Evolutionary conservation across 2,888 invertebrate genomes (phyloP).

Genomic region (Philereme transversata): DNA sequence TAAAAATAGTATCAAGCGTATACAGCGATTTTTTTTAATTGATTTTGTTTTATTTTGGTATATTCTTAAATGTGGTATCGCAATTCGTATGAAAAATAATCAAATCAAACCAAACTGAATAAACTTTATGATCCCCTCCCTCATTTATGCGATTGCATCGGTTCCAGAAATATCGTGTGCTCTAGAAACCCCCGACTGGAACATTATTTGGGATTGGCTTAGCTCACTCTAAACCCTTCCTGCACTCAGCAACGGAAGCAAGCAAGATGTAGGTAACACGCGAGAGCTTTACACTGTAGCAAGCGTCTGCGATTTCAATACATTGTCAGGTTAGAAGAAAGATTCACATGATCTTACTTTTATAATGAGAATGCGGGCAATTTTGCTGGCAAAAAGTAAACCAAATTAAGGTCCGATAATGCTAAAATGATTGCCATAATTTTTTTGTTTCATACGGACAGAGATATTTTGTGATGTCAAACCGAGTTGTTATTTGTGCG

Average conservation of each 20-base stretch:
- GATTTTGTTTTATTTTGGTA: no score
- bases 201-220: conserved; percentile 65
- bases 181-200: conserved; percentile 44
- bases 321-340: conserved; percentile 8
- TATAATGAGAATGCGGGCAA: not conserved
- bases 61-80: no score
- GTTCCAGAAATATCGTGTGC: not conserved
- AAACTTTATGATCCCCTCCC: not conserved
- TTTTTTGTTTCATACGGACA: no score
- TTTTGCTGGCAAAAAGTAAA: no score
- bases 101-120: not conserved
- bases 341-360: not conserved
- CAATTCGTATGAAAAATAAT: not conserved
- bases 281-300: conserved; percentile 16
- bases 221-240: conserved; percentile 61
- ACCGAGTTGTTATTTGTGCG: no score
- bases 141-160: not conserved
- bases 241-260: conserved; percentile 55
- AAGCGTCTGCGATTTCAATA: conserved; percentile 13
- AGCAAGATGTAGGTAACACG: conserved; percentile 23
- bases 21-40: no score
- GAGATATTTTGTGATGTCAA: no score
- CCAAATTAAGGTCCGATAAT: no score
- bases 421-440: no score
- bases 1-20: no score